Conservation (phyloP, 2,797 vertebrate genomes). For the Sebastes hubbsi region DNA sequence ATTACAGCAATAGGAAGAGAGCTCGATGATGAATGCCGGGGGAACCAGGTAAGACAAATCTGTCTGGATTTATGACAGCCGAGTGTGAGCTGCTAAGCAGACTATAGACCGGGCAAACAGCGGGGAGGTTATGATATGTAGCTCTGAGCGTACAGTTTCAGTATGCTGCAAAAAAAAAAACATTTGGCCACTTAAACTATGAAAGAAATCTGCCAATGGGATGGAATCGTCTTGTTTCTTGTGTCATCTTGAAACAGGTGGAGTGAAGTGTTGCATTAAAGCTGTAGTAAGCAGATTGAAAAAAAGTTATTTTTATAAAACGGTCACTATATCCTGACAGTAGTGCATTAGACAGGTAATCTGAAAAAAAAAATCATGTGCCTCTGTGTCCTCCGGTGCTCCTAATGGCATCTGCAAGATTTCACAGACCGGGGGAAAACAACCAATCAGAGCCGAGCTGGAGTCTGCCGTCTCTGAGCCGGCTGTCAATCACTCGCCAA, state of each 20-base stretch:
- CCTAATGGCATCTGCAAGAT: too few relatives aligned
- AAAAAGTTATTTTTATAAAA: too few relatives aligned
- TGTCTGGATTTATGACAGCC: slow-evolving; percentile 59
- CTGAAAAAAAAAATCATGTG: too few relatives aligned
- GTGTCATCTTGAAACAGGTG: background rate
- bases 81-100: slow-evolving; percentile 56
- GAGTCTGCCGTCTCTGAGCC: too few relatives aligned
- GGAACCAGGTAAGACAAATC: slow-evolving; percentile 66
- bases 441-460: too few relatives aligned
- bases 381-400: too few relatives aligned
- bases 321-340: too few relatives aligned
- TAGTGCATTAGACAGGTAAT: too few relatives aligned
- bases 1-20: slow-evolving; percentile 38
- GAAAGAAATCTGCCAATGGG: background rate
- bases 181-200: background rate
- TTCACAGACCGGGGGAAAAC: too few relatives aligned
- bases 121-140: slow-evolving; percentile 14
- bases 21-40: slow-evolving; percentile 25
- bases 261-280: background rate
- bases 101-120: slow-evolving; percentile 49
- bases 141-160: background rate
- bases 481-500: too few relatives aligned
- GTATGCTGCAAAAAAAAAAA: background rate
- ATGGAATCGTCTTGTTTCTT: background rate
- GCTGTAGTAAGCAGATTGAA: too few relatives aligned